Evolutionary conservation across 2,797 vertebrate species (phyloP), one percentile per base, ranked within the genome.

Genomic region (Scomberomorus guttatus): DNA sequence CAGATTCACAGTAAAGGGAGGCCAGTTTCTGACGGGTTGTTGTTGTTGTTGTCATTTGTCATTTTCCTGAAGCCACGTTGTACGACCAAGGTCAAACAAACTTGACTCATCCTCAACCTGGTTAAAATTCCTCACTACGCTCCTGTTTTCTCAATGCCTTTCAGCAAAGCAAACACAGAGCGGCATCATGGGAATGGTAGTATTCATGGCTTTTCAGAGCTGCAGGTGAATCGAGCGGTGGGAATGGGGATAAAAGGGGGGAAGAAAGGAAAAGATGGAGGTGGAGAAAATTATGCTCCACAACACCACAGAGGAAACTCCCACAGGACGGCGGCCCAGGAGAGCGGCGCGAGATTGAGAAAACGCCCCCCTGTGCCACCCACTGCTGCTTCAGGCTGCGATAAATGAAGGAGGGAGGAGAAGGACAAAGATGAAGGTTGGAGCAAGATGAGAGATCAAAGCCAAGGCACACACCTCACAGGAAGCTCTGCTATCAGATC

Each of bases 31-130:
- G 60, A 80, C 60, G 65, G 22, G n/a, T 3, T 48, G 72, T 9
- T 37, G 18, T 3, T 52, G 72, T 7, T 37, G 69, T 81, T 50
- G 46, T n/a, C 64, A 22, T 86, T 72, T 72, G 73, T 86, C 75
- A 70, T 73, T 84, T 85, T 77, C 25, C 39, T 29, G 58, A 72
- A 86, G 77, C 67, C 37, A 39, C 1, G 5, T 61, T 1, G 1
- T 7, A 42, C 22, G 27, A 55, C 46, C 80, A 82, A 90, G 87
- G 91, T 92, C 87, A 89, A 75, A 75, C 54, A 24, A 39, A 72
- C 29, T 56, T 56, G 60, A 82, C 72, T 87, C 69, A 65, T 69
- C 72, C 32, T 61, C 15, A 50, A 71, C 58, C 70, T 67, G 77
- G 89, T 88, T 85, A 62, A 77, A 80, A 88, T 83, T 88, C 75